These are phyloP conservation scores for Opisthograptis luteolata DNA, from an alignment of 2,888 invertebrate genomes.

Conservation along the genomic window DNA sequence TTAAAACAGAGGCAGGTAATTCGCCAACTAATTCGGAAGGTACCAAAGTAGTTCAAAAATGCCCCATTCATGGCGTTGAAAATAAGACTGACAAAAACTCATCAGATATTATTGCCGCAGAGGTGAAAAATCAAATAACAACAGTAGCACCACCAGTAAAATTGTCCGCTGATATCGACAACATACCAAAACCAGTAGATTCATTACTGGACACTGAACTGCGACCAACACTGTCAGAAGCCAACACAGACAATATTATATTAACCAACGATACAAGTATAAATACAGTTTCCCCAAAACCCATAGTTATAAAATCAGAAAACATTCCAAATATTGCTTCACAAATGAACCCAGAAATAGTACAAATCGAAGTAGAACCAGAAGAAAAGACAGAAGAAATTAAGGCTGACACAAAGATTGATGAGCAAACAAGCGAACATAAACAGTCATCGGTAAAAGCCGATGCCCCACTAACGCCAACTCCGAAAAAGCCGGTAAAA, in stretches of 20 bases:
- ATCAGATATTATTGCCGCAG: neutral
- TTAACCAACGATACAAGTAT: constrained; percentile 12
- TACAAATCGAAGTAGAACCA: constrained; percentile 36
- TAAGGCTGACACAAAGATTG: constrained; percentile 51
- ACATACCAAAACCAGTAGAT: neutral
- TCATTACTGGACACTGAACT: constrained; percentile 8
- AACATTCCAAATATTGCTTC: constrained; percentile 63
- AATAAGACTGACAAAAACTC: constrained; percentile 16
- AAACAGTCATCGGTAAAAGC: constrained; percentile 37
- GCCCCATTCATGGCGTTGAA: constrained; percentile 16
- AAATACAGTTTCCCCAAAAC: constrained; percentile 28
- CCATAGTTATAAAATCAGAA: constrained; percentile 46
- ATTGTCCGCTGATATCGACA: constrained; percentile 1
- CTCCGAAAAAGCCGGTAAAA: constrained; percentile 69
- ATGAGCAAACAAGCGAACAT: constrained; percentile 42
- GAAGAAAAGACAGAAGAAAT: constrained; percentile 46
- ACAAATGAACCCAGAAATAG: constrained; percentile 27
- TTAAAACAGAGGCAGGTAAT: neutral
- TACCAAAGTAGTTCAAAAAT: constrained; percentile 19
- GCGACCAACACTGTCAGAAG: neutral
- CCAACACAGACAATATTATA: constrained; percentile 10
- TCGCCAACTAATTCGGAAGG: constrained; percentile 6
- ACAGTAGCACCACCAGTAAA: neutral
- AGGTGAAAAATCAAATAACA: neutral
- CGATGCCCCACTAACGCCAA: constrained; percentile 31